Evolutionary conservation across 2,888 invertebrate species (phyloP), one percentile per base, ranked within the genome.

Genomic region (Andrena hattorfiana): DNA sequence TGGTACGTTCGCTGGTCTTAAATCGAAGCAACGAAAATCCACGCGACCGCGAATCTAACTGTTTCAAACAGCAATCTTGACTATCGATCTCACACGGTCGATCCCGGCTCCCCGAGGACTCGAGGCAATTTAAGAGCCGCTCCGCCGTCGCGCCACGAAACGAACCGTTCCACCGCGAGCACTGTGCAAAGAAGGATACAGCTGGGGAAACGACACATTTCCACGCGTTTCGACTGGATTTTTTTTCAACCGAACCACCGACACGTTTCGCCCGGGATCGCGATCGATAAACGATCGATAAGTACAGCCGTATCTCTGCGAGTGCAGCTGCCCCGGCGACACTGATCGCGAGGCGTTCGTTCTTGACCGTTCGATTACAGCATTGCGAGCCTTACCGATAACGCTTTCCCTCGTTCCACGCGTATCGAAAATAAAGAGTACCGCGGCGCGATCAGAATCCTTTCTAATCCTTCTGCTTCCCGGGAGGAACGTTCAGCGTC

Each of bases 341-440:
- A n/a, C 28, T 67, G 26, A 66, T 74, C 66, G 30, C 66, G 35
- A 26, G 56, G 66, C 56, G 30, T 16, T 59, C 30, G 72, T 64
- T 64, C 72, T 73, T 56, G 35, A 64, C 35, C 72, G 72, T 13
- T 62, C 71, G 71, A 63, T 72, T 63, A 72, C 32, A 63, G 32
- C 63, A 26, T 54, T 28, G 56, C 69, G 42, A 59, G 16, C 75
- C 54, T 75, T 60, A 49, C 8, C 69, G 66, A 81, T 81, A 81
- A 42, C 48, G 26, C 13, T 30, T 20, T 67, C 20, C 59, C 35
- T 42, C 42, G 26, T 51, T 32, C 54, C 66, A 20, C 28, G 28
- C 20, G 48, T 30, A 6, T 54, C 26, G 26, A 8, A 28, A 8
- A 23, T 28, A 32, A 30, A 10, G 49, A 48, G 20, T 10, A 28